phyloP scores from a whole-genome alignment of 2,113 vertebrate genomes.

The Prionailurus viverrinus region DNA sequence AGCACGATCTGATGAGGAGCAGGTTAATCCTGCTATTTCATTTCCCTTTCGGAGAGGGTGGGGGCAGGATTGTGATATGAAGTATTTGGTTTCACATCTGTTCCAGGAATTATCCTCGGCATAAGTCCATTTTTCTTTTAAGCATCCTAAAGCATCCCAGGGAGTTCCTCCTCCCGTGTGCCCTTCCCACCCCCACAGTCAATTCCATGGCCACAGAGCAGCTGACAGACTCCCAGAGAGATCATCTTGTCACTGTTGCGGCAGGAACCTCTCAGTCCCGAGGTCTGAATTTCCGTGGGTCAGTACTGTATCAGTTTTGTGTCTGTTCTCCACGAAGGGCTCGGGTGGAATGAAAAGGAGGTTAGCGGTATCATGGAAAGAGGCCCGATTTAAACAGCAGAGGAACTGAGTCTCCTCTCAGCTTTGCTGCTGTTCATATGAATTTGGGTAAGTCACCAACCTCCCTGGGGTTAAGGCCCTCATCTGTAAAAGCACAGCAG shows the following conservation, averaged over 20 bases:
- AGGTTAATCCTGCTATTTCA: conserved; percentile 74
- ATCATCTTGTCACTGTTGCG: conserved; percentile 53
- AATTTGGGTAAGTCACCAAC: neutral
- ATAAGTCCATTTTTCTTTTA: conserved; percentile 81
- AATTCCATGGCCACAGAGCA: conserved; percentile 64
- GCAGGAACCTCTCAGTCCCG: neutral
- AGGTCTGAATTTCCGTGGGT: conserved; percentile 37
- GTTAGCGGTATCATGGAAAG: neutral
- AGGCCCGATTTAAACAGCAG: neutral
- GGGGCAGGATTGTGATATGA: conserved; percentile 53
- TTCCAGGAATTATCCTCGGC: conserved; percentile 80
- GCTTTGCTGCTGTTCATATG: neutral
- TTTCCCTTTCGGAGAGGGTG: conserved; percentile 72
- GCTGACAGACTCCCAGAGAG: conserved; percentile 69
- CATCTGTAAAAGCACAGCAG: neutral
- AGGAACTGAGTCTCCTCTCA: neutral
- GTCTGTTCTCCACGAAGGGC: neutral
- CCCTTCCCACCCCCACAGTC: neutral
- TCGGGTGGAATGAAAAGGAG: neutral
- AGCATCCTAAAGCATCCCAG: conserved; percentile 56
- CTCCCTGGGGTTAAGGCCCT: neutral
- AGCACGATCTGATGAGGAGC: conserved; percentile 67
- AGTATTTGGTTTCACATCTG: conserved; percentile 84
- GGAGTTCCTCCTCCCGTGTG: conserved; percentile 25
- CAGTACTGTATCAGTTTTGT: neutral